Evolutionary conservation across 2,888 invertebrate genomes (phyloP), one percentile per base, ranked within the genome.

Genomic region (Heteromyza rotundicornis): DNA sequence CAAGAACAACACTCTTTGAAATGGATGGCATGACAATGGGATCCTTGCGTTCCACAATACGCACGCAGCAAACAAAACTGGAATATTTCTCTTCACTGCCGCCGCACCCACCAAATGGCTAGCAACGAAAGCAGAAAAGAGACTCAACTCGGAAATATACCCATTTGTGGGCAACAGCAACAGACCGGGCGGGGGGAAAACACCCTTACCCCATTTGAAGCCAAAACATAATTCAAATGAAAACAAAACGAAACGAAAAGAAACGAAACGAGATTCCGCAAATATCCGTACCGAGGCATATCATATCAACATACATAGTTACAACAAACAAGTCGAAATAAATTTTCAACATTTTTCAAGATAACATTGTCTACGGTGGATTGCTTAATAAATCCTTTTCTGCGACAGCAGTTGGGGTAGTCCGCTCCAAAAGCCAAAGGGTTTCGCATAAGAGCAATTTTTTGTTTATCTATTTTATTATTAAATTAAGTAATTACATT

Each of bases 401-500:
- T 19, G 2, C 20, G 47, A 47, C 47, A 47, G 47, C 47, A n/a
- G n/a, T n/a, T n/a, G n/a, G n/a, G n/a, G n/a, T n/a, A n/a, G n/a
- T n/a, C n/a, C n/a, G n/a, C n/a, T n/a, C n/a, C n/a, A n/a, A n/a
- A n/a, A n/a, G n/a, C n/a, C 5, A 40, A 40, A 40, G 40, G 40
- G 40, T 40, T 40, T n/a, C 27, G 27, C 27, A 27, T 27, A 27
- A 27, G 10, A 27, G 27, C 27, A 10, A 10, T 10, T 51, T 57
- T 36, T 57, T 14, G 32, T n/a, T 60, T 50, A 59, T 68, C 61
- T 58, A 64, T 63, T 65, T 69, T 68, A 66, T 70, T 71, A 69
- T 73, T 73, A 72, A 76, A 74, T 76, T 70, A 75, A 76, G 76
- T 77, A 76, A 78, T 76, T 77, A 73, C 74, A 72, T 73, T 64